Evolutionary conservation across 2,888 invertebrate species (phyloP).

Genomic region (Rhopalosiphum nymphaeae): DNA sequence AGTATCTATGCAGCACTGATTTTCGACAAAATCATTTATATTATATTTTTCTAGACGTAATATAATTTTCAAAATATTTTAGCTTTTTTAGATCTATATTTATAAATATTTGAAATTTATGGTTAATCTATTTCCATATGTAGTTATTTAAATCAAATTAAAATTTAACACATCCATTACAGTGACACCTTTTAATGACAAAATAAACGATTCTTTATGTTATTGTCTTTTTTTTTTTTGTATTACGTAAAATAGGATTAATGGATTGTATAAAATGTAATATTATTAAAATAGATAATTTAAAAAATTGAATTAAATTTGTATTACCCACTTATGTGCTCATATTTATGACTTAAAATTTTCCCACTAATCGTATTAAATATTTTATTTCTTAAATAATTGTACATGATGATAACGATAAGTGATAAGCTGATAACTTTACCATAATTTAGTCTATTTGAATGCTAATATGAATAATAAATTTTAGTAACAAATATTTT

Average conservation of each 20-base stretch:
- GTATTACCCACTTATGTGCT: background rate
- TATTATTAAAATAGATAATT: background rate
- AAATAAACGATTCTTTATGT: background rate
- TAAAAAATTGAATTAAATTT: background rate
- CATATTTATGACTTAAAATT: background rate
- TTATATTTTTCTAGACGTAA: background rate
- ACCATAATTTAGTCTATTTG: background rate
- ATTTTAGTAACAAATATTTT: background rate
- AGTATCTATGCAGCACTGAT: background rate
- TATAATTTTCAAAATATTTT: background rate
- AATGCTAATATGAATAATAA: background rate
- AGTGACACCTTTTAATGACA: background rate
- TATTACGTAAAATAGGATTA: background rate
- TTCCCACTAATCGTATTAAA: background rate
- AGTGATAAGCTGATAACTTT: background rate
- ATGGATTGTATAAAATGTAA: background rate
- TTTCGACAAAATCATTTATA: background rate
- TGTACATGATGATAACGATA: background rate
- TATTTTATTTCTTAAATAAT: background rate
- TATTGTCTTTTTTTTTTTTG: background rate
- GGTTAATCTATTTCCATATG: background rate
- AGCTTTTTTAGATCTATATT: background rate
- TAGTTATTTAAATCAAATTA: background rate
- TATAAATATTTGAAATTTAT: background rate
- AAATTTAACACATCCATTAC: background rate